A percentile compares a stretch with the other conserved stretches of the same genome.
Conservation (phyloP, 1,140 invertebrate species). For the Hesperophylax magnus region DNA sequence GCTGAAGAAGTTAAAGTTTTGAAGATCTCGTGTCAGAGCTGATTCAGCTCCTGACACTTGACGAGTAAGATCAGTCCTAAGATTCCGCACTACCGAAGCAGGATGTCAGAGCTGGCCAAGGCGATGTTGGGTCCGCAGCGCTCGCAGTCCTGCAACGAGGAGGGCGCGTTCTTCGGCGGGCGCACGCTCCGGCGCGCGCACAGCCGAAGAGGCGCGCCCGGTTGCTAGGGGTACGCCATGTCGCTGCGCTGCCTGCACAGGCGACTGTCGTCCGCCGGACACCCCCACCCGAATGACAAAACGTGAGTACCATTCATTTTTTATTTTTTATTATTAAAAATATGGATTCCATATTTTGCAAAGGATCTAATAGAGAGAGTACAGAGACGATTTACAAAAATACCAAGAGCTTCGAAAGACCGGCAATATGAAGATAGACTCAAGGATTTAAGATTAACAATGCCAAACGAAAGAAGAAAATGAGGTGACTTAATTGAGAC, state of each 20-base stretch:
- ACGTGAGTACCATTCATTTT: slow-evolving; percentile 39
- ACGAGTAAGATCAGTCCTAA: not conserved
- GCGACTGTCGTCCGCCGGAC: slow-evolving; percentile 66
- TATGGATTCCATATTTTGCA: too few species aligned
- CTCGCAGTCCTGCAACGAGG: slow-evolving; percentile 70
- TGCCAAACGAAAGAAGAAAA: too few species aligned
- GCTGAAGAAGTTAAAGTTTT: too few species aligned
- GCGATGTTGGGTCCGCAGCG: slow-evolving; percentile 63
- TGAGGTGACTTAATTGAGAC: too few species aligned
- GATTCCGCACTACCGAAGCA: slow-evolving; percentile 1
- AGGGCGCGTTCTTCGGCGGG: slow-evolving; percentile 70
- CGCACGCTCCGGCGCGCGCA: slow-evolving; percentile 66
- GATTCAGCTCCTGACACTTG: not conserved
- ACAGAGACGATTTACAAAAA: too few species aligned
- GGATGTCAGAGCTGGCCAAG: slow-evolving; percentile 55
- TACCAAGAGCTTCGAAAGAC: too few species aligned
- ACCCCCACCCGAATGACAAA: slow-evolving; percentile 53
- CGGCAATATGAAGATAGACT: too few species aligned
- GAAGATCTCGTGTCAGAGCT: too few species aligned
- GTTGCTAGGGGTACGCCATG: slow-evolving; percentile 73
- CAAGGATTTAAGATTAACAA: too few species aligned
- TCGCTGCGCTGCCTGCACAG: slow-evolving; percentile 72
- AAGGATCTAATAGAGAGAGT: too few species aligned
- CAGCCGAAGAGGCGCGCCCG: slow-evolving; percentile 66
- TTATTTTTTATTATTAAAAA: too few species aligned